These are phyloP conservation scores for Drosophila malerkotliana DNA, from an alignment of 1,140 invertebrate genomes.

Conservation along the genomic window DNA sequence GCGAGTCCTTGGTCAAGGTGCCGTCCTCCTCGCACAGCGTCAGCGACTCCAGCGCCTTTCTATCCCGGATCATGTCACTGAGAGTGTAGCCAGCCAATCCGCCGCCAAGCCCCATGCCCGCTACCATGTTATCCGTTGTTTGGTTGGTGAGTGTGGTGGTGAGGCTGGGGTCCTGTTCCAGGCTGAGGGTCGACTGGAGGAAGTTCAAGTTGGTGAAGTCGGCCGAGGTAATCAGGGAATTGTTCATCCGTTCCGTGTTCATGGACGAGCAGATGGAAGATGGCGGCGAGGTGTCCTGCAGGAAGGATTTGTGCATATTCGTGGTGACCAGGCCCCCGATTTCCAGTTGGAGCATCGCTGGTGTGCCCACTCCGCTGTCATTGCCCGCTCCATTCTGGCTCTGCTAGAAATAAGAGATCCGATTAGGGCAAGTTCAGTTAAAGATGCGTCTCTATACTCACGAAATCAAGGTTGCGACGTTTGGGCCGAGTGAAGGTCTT, in stretches of 20 bases:
- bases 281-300: conserved; percentile 81
- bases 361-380: conserved; percentile 15
- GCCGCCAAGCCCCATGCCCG: conserved; percentile 4
- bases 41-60: conserved; percentile 72
- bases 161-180: conserved; percentile 56
- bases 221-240: conserved; percentile 79
- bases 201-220: conserved; percentile 82
- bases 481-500: conserved; percentile 80
- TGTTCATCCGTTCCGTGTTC: conserved; percentile 78
- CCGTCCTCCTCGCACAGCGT: conserved; percentile 79
- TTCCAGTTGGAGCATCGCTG: conserved; percentile 67
- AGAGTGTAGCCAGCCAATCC: conserved; percentile 60
- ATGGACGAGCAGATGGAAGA: conserved; percentile 80
- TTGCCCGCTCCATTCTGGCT: conserved; percentile 45
- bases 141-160: conserved; percentile 49
- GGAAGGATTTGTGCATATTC: conserved; percentile 80
- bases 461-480: conserved; percentile 75
- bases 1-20: conserved; percentile 79
- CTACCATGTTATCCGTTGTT: conserved; percentile 18
- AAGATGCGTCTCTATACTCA: conserved; percentile 39
- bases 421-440: background rate
- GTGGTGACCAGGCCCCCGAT: conserved; percentile 76
- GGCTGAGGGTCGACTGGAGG: conserved; percentile 68
- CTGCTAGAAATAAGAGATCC: conserved; percentile 21
- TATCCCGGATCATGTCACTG: conserved; percentile 76